A percentile compares a stretch with the other conserved stretches of the same genome.
These are phyloP conservation scores for Paracyclopina nana DNA, from an alignment of 1,140 invertebrate genomes.

Conservation along the genomic window DNA sequence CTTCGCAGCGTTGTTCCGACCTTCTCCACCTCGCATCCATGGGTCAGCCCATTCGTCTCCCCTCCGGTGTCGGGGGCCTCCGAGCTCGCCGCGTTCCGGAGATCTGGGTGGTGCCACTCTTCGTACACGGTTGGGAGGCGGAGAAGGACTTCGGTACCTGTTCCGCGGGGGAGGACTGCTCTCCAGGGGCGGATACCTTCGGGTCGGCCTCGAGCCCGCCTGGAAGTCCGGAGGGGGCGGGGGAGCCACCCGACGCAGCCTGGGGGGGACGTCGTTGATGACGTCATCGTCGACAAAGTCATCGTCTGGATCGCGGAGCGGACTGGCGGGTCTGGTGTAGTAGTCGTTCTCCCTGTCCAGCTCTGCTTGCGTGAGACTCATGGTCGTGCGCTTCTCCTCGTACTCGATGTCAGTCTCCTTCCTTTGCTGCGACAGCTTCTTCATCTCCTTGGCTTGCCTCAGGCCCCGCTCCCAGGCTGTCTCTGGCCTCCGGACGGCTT, in stretches of 20 bases:
- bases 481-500: constrained; percentile 35
- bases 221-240: constrained; percentile 14
- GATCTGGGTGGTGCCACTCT: constrained; percentile 15
- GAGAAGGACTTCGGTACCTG: no score
- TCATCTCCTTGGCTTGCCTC: constrained; percentile 70
- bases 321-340: constrained; percentile 40
- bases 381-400: constrained; percentile 85
- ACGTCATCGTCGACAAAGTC: constrained; percentile 4
- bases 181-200: neutral
- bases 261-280: neutral
- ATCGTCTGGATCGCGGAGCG: constrained; percentile 21
- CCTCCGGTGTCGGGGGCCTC: constrained; percentile 13
- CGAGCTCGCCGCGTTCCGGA: constrained; percentile 13
- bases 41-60: constrained; percentile 76
- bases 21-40: constrained; percentile 49
- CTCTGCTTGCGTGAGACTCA: constrained; percentile 59
- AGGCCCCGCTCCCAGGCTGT: constrained; percentile 81
- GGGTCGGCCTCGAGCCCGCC: neutral
- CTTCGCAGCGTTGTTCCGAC: constrained; percentile 33
- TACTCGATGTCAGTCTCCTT: constrained; percentile 90
- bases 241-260: constrained; percentile 6
- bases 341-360: constrained; percentile 71
- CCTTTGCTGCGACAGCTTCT: constrained; percentile 68
- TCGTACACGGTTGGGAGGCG: constrained; percentile 9
- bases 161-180: constrained; percentile 3